A percentile compares a stretch with the other conserved stretches of the same genome.
Evolutionary conservation across 2,888 invertebrate species (phyloP).

Genomic region (Lypha dubia): DNA sequence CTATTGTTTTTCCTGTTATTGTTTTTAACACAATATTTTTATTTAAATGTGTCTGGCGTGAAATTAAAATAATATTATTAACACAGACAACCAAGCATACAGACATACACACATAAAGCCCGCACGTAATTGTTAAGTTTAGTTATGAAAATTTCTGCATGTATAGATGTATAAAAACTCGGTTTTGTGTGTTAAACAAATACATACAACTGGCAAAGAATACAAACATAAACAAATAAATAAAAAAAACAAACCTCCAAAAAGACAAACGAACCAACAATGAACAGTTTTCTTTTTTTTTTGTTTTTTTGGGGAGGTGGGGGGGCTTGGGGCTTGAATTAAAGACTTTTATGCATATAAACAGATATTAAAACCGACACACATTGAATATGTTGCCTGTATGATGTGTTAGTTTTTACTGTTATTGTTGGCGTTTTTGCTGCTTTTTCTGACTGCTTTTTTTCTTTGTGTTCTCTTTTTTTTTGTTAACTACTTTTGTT

Average conservation of each 20-base stretch:
- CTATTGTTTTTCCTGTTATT: constrained; percentile 59
- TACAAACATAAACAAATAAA: constrained; percentile 2
- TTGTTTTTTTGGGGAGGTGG: too few relatives aligned
- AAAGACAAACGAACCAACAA: constrained; percentile 10
- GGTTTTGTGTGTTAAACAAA: not conserved
- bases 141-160: not conserved
- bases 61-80: constrained; percentile 80
- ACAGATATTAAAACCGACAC: constrained; percentile 65
- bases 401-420: constrained; percentile 42
- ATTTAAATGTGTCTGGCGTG: constrained; percentile 76
- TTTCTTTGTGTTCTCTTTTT: not conserved
- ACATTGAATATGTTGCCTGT: constrained; percentile 51
- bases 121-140: not conserved
- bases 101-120: not conserved
- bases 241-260: not conserved
- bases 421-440: not conserved
- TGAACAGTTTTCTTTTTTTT: constrained; percentile 48
- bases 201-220: not conserved
- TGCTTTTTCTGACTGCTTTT: not conserved
- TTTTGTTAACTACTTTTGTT: constrained; percentile 19
- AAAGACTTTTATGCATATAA: constrained; percentile 67
- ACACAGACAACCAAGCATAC: not conserved
- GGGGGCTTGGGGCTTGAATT: too few relatives aligned
- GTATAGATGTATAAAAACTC: constrained; percentile 1
- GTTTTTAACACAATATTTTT: constrained; percentile 68